Evolutionary conservation across 2,797 vertebrate genomes (phyloP).

Genomic region (Centropyge bicolor): DNA sequence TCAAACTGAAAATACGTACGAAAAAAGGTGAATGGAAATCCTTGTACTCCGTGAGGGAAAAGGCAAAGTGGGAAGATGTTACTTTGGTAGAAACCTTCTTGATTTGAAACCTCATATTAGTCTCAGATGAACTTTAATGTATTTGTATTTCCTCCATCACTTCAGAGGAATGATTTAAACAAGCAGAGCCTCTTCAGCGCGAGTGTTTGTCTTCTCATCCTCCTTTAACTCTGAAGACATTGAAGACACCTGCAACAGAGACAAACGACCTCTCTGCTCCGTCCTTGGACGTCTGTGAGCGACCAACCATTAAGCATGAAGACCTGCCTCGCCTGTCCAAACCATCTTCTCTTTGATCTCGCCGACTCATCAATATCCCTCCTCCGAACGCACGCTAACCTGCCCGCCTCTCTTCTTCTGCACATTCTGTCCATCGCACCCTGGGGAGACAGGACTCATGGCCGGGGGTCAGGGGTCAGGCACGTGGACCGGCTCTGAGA

Average conservation of each 20-base stretch:
- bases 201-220: too few relatives aligned
- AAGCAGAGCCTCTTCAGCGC: too few relatives aligned
- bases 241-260: slow-evolving; percentile 42
- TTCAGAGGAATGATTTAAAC: too few relatives aligned
- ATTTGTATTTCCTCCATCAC: too few relatives aligned
- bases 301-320: slow-evolving; percentile 60
- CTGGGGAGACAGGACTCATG: slow-evolving; percentile 21
- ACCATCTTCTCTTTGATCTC: slow-evolving; percentile 58
- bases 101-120: too few relatives aligned
- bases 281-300: slow-evolving; percentile 55
- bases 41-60: too few relatives aligned
- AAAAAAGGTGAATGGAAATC: too few relatives aligned
- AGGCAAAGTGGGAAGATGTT: too few relatives aligned
- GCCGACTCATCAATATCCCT: slow-evolving; percentile 50
- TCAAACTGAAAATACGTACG: too few relatives aligned
- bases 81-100: too few relatives aligned
- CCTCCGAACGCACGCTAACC: slow-evolving; percentile 19
- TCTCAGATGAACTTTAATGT: too few relatives aligned
- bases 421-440: slow-evolving; percentile 43
- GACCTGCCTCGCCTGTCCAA: slow-evolving; percentile 25
- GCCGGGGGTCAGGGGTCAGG: slow-evolving; percentile 46
- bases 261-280: slow-evolving; percentile 41
- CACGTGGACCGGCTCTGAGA: slow-evolving; percentile 25
- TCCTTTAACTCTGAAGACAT: slow-evolving; percentile 7
- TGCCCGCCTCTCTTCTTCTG: slow-evolving; percentile 3